Conservation (phyloP, 2,113 vertebrate species). For the Motacilla tschutschensis region DNA sequence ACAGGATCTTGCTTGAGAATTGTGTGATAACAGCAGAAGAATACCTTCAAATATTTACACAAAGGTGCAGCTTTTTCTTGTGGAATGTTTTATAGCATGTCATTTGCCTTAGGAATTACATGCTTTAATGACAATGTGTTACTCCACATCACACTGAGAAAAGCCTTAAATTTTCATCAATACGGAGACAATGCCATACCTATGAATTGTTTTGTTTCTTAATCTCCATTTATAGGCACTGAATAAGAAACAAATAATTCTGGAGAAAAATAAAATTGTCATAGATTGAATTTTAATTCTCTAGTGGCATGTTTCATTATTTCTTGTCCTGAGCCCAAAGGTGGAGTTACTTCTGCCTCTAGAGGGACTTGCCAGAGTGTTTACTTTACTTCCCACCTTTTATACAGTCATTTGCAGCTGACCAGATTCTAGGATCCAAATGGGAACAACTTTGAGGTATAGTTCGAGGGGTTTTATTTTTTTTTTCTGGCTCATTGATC, state of each 20-base stretch:
- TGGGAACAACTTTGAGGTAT: not conserved
- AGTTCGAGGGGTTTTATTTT: not conserved
- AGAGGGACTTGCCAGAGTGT: not conserved
- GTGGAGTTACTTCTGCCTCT: not conserved
- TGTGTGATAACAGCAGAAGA: not conserved
- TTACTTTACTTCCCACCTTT: conserved; percentile 42
- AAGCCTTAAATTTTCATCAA: not conserved
- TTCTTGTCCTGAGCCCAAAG: not conserved
- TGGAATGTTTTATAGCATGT: not conserved
- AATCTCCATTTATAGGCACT: not conserved
- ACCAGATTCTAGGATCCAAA: conserved; percentile 17
- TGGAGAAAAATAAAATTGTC: not conserved
- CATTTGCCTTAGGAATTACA: not conserved
- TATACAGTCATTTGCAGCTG: conserved; percentile 29
- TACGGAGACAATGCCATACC: not conserved
- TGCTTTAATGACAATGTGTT: fast-evolving
- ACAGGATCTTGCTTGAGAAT: not conserved
- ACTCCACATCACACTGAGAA: not conserved
- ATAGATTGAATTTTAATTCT: not conserved
- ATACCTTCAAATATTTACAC: not conserved
- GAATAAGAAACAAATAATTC: not conserved
- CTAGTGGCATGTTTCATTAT: not conserved
- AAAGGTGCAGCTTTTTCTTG: not conserved
- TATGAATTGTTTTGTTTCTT: not conserved
- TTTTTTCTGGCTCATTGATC: not conserved